Evolutionary conservation across 2,113 vertebrate genomes (phyloP), one percentile per base, ranked within the genome.

Genomic region (Oryctolagus cuniculus): DNA sequence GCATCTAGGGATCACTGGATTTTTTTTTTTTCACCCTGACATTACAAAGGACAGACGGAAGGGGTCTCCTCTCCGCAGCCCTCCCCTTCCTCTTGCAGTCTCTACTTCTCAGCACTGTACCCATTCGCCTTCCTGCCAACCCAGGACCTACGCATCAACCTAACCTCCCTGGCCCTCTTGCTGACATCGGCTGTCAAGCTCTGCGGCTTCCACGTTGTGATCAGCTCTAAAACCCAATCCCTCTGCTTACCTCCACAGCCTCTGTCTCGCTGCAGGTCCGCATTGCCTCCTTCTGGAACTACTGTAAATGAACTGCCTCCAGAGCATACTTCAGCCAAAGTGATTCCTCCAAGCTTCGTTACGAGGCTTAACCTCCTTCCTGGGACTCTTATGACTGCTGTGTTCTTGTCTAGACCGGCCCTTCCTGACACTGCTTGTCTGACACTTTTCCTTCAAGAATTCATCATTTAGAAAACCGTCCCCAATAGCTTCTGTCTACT

Each of bases 381-480:
- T 25, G 36, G 29, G 72, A 31, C 34, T 24, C 13, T 44, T 38
- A 12, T 58, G 34, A 85, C 31, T 44, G 55, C 31, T 51, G 1
- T 19, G 6, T 9, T 31, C 6, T 93, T 86, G 19, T 74, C 73
- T 77, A 51, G 55, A 90, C 31, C 63, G 19, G 17, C 16, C 49
- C 12, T 67, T 73, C 69, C 34, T 83, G 74, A 89, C 13, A 75
- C 34, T 34, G 19, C n/a, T 89, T 85, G 21, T 5, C 74, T 84
- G 73, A 31, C 16, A 64, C 11, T 58, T 75, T 74, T 77, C 93
- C 58, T 95, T 94, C 31, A 83, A 83, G 29, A 84, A 63, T 58
- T 75, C 21, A 87, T 83, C 53, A 72, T 16, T 36, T 91, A 77
- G 70, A 81, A 94, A 93, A 36, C 24, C 34, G 87, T 88, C 34